Base-by-base conservation (phyloP, 2,113 vertebrate species). In the Canis aureus region DNA sequence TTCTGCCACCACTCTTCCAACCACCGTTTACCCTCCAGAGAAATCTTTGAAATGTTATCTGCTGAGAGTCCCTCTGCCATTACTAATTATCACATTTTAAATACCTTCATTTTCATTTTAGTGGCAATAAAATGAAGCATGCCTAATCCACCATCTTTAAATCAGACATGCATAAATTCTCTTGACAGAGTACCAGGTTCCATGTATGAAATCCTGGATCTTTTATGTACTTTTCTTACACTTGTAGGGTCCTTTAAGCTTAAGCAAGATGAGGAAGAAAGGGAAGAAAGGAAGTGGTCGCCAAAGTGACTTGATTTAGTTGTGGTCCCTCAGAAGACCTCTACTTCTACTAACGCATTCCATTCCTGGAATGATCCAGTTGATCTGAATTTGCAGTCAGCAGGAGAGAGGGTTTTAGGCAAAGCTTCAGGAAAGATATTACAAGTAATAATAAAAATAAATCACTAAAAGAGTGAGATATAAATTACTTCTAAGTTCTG, bases 361-460 rank as follows among this genome's bases (percentile, higher is more conserved):
- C 80, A 7, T 20, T 59, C 57, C 35, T 62, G 51, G 60, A 88
- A 71, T 51, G 32, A 82, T 49, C 62, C 8, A 25, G 81, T 57
- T 23, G 0, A 85, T 62, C 19, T 74, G 82, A 94, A 93, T 69
- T 35, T 95, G 57, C 62, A 92, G 60, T 95, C 62, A 86, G 35
- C 71, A 87, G 53, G 69, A 80, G 69, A 92, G 83, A 97, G 27
- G 53, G 81, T 90, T 96, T 97, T 89, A 96, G 95, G 94, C 90
- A 94, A 91, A 83, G 86, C 74, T 94, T 98, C 90, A 96, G 88
- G 76, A 94, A 97, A 71, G 87, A 87, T 66, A 85, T 53, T 94
- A 25, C 19, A 95, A 92, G 23, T 92, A 89, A 74, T 60, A 71
- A 94, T 88, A 76, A 79, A 97, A 66, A 95, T 69, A 78, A 95